Base-by-base conservation (phyloP, 1,140 invertebrate genomes). In the Bombus polaris region DNA sequence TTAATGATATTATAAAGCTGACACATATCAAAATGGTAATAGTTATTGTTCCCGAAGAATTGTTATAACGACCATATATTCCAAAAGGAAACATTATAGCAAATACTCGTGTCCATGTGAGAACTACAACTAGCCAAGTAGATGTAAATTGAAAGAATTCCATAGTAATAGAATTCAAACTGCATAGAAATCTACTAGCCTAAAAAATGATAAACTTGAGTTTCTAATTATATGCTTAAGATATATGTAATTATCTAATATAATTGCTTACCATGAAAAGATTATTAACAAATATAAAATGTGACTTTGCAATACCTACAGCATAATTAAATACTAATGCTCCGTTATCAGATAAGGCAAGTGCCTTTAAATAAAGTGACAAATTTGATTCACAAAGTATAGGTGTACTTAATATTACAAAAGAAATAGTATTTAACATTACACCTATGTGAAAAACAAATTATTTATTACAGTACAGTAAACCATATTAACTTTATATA, bases 291-390 rank as follows among this genome's bases (percentile, higher is more conserved):
- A 77, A 78, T 15, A 78, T 74, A 65, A 80, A 91, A 59, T 93
- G 78, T 25, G 89, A 93, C 74, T 93, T 91, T 66, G 92, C 93
- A 32, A 94, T 88, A 70, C 93, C 93, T 25, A 94, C 83, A 32
- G 90, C 93, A 88, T 93, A 94, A 89, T 94, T 94, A 73, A 94
- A 92, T 68, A 95, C 86, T 57, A 95, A 84, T 76, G 93, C 94
- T n/a, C 92, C 93, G 81, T 92, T 93, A 76, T 95, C 94, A 71
- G 93, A 94, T 74, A 95, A 83, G 32, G 93, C 93, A 42, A 95
- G 88, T 47, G 93, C 91, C 57, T 93, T 86, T 47, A 95, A 89
- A 86, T 95, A 95, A 59, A 94, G 71, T 0, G 93, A 92, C 59
- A 93, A 87, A 83, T 91, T 92, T 35, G 92, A 91, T 79, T 93